Evolutionary conservation across 2,888 invertebrate species (phyloP).

Genomic region (Hartigia nigra): DNA sequence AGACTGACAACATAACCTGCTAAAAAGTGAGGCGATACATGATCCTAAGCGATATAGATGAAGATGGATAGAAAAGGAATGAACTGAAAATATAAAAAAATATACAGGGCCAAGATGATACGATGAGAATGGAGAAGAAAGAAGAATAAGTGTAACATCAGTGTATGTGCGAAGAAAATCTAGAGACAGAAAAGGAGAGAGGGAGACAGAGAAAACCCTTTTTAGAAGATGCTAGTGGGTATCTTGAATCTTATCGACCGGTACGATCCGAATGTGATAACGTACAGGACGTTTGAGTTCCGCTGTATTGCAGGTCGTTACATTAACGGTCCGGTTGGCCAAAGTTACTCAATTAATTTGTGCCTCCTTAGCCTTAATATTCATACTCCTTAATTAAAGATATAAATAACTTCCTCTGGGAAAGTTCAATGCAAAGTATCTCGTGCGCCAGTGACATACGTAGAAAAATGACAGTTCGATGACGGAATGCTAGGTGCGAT

Average conservation of each 20-base stretch:
- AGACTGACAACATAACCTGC: conserved; percentile 55
- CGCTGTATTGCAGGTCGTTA: background rate
- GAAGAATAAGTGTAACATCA: background rate
- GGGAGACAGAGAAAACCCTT: background rate
- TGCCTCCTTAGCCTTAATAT: background rate
- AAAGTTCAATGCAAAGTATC: background rate
- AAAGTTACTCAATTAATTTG: background rate
- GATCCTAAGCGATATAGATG: background rate
- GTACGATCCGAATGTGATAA: background rate
- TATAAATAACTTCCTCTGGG: background rate
- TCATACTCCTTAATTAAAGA: background rate
- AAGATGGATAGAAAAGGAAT: background rate
- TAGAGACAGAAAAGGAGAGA: background rate
- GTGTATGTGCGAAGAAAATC: background rate
- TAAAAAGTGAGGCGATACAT: background rate
- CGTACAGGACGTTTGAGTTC: background rate
- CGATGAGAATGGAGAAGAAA: background rate
- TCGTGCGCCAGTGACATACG: background rate
- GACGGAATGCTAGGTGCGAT: background rate
- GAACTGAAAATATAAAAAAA: background rate
- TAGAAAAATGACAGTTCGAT: background rate
- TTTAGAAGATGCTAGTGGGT: background rate
- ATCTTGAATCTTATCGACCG: background rate
- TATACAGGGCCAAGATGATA: background rate
- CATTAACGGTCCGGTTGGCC: background rate